Percentiles rank a stretch among this genome's conserved stretches.
Conservation (phyloP, 2,797 vertebrate species). For the Lycodopsis pacificus region DNA sequence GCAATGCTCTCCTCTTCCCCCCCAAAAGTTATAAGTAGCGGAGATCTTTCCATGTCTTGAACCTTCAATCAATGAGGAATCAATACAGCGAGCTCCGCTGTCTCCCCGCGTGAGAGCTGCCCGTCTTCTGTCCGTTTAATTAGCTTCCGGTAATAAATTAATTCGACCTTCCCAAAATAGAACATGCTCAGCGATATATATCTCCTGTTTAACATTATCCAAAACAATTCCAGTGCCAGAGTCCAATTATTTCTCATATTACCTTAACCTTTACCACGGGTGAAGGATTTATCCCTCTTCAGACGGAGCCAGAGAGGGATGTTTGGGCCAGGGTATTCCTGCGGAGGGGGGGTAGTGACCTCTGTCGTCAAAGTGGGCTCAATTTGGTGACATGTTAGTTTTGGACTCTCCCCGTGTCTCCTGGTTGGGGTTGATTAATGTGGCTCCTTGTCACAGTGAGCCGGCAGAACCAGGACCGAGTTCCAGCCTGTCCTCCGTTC, state of each 20-base stretch:
- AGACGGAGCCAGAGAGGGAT: not conserved
- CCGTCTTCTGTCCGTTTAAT: slow-evolving; percentile 47
- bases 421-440: slow-evolving; percentile 76
- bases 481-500: slow-evolving; percentile 17
- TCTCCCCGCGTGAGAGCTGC: slow-evolving; percentile 33
- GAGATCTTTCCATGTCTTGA: slow-evolving; percentile 53
- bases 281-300: slow-evolving; percentile 8
- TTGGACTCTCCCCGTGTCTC: slow-evolving; percentile 66
- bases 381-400: slow-evolving; percentile 72
- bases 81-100: slow-evolving; percentile 55
- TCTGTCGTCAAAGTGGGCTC: slow-evolving; percentile 56
- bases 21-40: slow-evolving; percentile 18
- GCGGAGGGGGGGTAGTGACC: slow-evolving; percentile 33
- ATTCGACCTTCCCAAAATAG: slow-evolving; percentile 41
- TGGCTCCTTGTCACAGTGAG: slow-evolving; percentile 63
- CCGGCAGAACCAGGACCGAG: slow-evolving; percentile 75
- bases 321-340: slow-evolving; percentile 70
- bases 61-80: slow-evolving; percentile 63
- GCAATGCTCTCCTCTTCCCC: slow-evolving; percentile 16
- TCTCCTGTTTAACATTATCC: slow-evolving; percentile 21
- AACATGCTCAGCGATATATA: slow-evolving; percentile 33
- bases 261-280: slow-evolving; percentile 11
- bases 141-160: slow-evolving; percentile 40
- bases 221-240: slow-evolving; percentile 16
- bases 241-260: not conserved